Percentiles rank a stretch among this genome's conserved stretches.
These are phyloP conservation scores for Apis cerana DNA, from an alignment of 1,140 invertebrate genomes.

Conservation along the genomic window DNA sequence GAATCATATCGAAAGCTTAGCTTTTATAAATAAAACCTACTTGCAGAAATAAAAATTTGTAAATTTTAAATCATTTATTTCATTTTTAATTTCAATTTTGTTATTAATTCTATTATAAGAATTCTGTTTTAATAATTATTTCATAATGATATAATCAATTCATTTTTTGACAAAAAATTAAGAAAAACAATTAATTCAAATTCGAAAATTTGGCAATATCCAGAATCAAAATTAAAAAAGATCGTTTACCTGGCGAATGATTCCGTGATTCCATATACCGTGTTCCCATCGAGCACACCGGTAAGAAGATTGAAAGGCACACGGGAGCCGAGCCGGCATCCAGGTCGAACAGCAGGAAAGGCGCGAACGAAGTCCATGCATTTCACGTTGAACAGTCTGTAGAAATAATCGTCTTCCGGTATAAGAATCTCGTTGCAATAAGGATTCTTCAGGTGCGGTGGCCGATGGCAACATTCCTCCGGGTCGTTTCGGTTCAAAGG, in stretches of 20 bases:
- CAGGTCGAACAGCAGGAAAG: slow-evolving; percentile 90
- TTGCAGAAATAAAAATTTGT: too few relatives aligned
- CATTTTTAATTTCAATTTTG: too few relatives aligned
- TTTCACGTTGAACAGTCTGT: slow-evolving; percentile 89
- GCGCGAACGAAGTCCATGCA: slow-evolving; percentile 94
- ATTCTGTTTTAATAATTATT: too few relatives aligned
- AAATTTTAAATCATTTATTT: too few relatives aligned
- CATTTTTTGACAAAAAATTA: too few relatives aligned
- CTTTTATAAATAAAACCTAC: too few relatives aligned
- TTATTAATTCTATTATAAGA: too few relatives aligned
- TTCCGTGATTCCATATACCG: slow-evolving; percentile 92
- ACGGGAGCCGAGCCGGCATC: slow-evolving; percentile 90
- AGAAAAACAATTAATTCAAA: too few relatives aligned
- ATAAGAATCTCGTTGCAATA: slow-evolving; percentile 95
- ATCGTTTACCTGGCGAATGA: slow-evolving; percentile 85
- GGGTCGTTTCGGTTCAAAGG: slow-evolving; percentile 92
- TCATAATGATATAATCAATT: too few relatives aligned
- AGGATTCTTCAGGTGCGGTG: slow-evolving; percentile 90
- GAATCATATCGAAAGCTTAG: too few relatives aligned
- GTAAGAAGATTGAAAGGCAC: slow-evolving; percentile 92
- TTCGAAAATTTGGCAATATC: too few relatives aligned
- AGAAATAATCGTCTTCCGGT: slow-evolving; percentile 96
- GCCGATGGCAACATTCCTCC: slow-evolving; percentile 92
- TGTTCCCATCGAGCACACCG: slow-evolving; percentile 91
- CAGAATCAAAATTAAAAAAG: background rate